Evolutionary conservation across 1,140 invertebrate species (phyloP).

Genomic region (Aphis gossypii): DNA sequence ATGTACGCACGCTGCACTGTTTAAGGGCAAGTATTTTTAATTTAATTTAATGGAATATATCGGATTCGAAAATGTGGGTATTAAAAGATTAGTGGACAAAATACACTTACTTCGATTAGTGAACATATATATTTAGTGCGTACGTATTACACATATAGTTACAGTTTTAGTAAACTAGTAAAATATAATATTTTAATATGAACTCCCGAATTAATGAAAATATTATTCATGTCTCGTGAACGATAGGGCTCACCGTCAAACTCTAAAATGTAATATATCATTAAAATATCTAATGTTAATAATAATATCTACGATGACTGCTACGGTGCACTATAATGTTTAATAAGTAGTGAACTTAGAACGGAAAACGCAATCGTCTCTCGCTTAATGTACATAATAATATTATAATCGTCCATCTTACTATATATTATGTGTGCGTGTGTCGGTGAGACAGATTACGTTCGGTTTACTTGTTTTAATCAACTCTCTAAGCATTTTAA

Average conservation of each 20-base stretch:
- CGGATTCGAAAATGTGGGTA: not conserved
- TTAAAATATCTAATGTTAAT: not conserved
- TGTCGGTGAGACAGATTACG: not conserved
- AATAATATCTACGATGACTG: not conserved
- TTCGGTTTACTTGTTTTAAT: conserved; percentile 15
- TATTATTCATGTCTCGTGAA: no score
- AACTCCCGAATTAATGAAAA: no score
- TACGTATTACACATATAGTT: not conserved
- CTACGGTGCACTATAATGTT: not conserved
- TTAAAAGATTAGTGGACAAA: not conserved
- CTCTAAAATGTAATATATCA: not conserved
- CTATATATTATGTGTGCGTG: not conserved
- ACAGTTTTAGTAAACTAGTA: no score
- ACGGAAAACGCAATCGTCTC: not conserved
- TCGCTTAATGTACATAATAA: not conserved
- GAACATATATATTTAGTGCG: not conserved
- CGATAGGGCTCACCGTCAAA: no score
- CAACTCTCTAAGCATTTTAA: not conserved
- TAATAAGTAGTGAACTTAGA: not conserved
- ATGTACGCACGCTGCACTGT: no score
- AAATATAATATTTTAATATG: no score
- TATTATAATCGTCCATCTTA: not conserved
- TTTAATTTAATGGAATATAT: not conserved
- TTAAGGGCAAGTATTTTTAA: not conserved
- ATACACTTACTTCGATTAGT: not conserved